phyloP scores from a whole-genome alignment of 2,797 vertebrate species.

The Cyclura pinguis region DNA sequence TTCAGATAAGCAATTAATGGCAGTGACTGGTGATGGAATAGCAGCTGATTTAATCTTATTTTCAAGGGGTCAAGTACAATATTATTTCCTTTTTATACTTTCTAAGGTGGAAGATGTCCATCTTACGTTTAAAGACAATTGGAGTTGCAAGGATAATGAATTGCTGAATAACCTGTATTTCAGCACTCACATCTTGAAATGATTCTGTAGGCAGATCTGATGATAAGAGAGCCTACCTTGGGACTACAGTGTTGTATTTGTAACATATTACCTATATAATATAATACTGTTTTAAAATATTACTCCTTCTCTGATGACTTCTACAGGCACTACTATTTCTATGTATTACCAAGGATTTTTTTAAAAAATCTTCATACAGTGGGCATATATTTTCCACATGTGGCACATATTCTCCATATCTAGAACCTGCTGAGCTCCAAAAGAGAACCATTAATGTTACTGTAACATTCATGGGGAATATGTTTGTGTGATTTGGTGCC shows the following conservation, averaged over 20 bases:
- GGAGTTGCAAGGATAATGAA: constrained; percentile 27
- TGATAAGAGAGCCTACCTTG: neutral
- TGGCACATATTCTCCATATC: neutral
- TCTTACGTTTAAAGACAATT: constrained; percentile 34
- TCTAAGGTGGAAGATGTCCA: neutral
- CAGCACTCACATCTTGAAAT: constrained; percentile 43
- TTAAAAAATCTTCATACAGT: neutral
- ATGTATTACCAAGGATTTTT: neutral
- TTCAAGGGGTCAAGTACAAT: constrained; percentile 48
- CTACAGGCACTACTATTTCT: neutral
- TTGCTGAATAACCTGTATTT: neutral
- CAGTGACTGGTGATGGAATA: constrained; percentile 60
- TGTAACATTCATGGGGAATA: neutral
- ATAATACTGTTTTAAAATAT: neutral
- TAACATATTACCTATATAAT: neutral
- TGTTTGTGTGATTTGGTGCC: neutral
- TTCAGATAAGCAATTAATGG: constrained; percentile 70
- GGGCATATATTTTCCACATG: neutral
- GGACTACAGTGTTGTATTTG: neutral
- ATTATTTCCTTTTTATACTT: constrained; percentile 61
- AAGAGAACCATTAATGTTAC: neutral
- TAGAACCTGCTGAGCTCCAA: neutral
- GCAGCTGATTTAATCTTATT: constrained; percentile 70
- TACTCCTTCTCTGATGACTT: no score
- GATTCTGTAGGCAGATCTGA: constrained; percentile 36